These are phyloP conservation scores for Ahaetulla prasina DNA, from an alignment of 2,113 vertebrate species.

Conservation along the genomic window DNA sequence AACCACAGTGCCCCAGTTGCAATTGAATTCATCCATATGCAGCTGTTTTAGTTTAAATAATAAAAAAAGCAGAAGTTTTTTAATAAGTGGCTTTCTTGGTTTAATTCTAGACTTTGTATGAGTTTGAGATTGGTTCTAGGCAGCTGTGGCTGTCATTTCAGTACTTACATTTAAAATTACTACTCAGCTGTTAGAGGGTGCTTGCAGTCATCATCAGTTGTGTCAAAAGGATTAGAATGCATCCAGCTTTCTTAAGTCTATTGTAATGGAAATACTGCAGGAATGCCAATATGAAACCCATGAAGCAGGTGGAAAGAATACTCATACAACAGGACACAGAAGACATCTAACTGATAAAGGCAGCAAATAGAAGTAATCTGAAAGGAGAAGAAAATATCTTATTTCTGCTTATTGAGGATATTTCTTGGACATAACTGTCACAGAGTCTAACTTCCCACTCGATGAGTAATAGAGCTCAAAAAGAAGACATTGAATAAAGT, in stretches of 20 bases:
- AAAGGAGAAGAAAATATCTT: not conserved
- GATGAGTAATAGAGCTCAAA: not conserved
- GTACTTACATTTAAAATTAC: constrained; percentile 31
- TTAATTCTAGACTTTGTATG: constrained; percentile 13
- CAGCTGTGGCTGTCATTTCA: constrained; percentile 48
- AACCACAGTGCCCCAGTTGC: not conserved
- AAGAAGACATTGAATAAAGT: not conserved
- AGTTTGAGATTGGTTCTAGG: constrained; percentile 1
- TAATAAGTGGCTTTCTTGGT: not conserved
- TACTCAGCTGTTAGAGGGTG: constrained; percentile 27
- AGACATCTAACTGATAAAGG: not conserved
- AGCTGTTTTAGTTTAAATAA: not conserved
- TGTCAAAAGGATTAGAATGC: constrained; percentile 33
- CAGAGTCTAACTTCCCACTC: not conserved
- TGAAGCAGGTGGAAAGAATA: constrained; percentile 22
- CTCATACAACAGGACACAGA: not conserved
- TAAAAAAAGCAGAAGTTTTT: not conserved
- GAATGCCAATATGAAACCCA: not conserved
- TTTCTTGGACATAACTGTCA: not conserved
- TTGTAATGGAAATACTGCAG: constrained; percentile 21
- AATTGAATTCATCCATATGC: not conserved
- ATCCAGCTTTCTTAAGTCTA: constrained; percentile 19
- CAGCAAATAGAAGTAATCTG: not conserved
- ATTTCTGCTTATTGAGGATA: constrained; percentile 12
- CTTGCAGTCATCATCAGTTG: constrained; percentile 40